Evolutionary conservation across 2,113 vertebrate species (phyloP).

Genomic region (Carettochelys insculpta): DNA sequence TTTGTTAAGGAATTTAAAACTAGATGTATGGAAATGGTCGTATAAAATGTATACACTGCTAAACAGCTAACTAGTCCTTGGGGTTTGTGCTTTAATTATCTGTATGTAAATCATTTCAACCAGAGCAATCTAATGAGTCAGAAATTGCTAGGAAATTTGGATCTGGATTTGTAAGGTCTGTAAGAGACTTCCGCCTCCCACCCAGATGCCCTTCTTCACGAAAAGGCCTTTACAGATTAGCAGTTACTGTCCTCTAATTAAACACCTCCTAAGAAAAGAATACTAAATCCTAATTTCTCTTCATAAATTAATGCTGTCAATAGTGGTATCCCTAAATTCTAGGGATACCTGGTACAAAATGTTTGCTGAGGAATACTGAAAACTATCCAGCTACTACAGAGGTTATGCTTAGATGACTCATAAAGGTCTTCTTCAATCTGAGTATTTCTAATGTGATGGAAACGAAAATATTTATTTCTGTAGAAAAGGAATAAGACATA

Average conservation of each 20-base stretch:
- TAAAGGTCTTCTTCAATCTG: neutral
- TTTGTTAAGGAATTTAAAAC: slow-evolving; percentile 83
- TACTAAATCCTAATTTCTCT: no score
- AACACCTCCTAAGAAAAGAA: neutral
- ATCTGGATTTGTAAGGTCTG: slow-evolving; percentile 12
- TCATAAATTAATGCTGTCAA: neutral
- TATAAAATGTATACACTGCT: slow-evolving; percentile 79
- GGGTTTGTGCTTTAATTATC: slow-evolving; percentile 77
- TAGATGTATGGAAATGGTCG: slow-evolving; percentile 77
- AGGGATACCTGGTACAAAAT: neutral
- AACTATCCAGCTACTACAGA: neutral
- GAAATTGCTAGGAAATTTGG: slow-evolving; percentile 58
- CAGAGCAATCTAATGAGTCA: slow-evolving; percentile 72
- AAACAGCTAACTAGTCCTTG: slow-evolving; percentile 82
- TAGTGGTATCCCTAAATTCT: neutral
- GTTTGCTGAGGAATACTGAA: neutral
- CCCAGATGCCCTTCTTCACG: neutral
- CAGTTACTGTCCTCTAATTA: neutral
- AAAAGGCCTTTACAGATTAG: neutral
- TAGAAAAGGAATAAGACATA: slow-evolving; percentile 5
- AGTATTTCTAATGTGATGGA: neutral
- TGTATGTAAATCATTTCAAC: slow-evolving; percentile 77
- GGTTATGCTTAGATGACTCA: neutral
- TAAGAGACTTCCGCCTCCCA: neutral
- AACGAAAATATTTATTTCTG: neutral